Percentiles rank a stretch among this genome's conserved stretches.
Evolutionary conservation across 2,797 vertebrate genomes (phyloP).

Genomic region (Ispidina lecontei): DNA sequence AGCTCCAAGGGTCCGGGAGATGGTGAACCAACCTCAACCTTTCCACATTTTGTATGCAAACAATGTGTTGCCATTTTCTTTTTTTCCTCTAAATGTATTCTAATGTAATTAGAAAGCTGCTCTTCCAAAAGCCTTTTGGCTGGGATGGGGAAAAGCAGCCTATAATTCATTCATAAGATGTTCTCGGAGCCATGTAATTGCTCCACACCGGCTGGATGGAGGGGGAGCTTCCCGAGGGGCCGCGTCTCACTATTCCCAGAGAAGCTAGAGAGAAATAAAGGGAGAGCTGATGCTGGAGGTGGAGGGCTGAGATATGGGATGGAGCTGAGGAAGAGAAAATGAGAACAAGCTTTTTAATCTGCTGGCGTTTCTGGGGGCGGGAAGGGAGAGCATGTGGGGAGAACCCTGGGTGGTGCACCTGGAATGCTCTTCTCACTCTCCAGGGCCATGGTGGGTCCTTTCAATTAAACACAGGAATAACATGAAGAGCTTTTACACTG

Average conservation of each 20-base stretch:
- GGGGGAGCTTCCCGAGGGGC: not conserved
- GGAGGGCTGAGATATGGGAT: not conserved
- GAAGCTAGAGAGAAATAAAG: not conserved
- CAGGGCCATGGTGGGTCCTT: not conserved
- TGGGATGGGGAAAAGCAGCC: not conserved
- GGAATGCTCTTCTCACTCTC: not conserved
- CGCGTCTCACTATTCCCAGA: not conserved
- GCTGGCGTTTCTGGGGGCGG: not conserved
- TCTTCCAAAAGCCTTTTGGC: slow-evolving; percentile 48
- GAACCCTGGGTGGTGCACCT: not conserved
- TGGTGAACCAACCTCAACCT: not conserved
- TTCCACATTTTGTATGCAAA: not conserved
- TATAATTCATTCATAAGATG: slow-evolving; percentile 62
- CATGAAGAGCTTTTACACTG: not conserved
- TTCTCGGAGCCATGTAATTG: not conserved
- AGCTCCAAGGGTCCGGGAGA: not conserved
- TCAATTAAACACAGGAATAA: not conserved
- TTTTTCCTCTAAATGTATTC: slow-evolving; percentile 23
- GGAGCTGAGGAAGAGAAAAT: not conserved
- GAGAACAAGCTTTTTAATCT: not conserved
- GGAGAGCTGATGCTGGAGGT: not conserved
- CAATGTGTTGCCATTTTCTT: not conserved
- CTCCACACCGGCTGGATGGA: not conserved
- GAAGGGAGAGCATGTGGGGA: accelerated
- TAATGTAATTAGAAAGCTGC: slow-evolving; percentile 55